Evolutionary conservation across 1,140 invertebrate genomes (phyloP).

Genomic region (Akabosia matsudoensis): DNA sequence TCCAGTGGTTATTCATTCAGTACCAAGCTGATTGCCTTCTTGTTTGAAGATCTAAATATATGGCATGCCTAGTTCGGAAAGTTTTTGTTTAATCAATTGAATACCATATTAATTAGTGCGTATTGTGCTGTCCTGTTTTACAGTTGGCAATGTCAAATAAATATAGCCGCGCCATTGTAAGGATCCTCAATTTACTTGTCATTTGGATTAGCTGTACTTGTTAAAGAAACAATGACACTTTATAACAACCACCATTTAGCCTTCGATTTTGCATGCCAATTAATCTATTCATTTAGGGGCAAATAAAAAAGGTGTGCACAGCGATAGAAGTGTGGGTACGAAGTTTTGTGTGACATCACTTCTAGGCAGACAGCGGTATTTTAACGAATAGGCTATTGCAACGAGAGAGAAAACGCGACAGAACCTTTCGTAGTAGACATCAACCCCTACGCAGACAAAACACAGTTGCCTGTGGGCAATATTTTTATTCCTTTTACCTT

Average conservation of each 20-base stretch:
- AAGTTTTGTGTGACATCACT: constrained; percentile 3
- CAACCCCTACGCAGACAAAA: background rate
- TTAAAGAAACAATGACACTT: background rate
- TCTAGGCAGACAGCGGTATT: background rate
- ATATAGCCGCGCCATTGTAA: background rate
- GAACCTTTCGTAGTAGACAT: background rate
- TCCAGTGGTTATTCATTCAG: background rate
- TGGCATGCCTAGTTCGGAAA: background rate
- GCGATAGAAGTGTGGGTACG: background rate
- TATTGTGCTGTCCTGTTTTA: background rate
- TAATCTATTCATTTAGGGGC: constrained; percentile 14
- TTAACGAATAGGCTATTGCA: no score
- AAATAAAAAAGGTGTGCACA: constrained; percentile 2
- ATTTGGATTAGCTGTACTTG: no score
- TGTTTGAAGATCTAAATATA: no score
- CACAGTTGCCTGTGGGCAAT: background rate
- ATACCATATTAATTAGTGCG: constrained; percentile 4
- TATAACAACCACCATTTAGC: background rate
- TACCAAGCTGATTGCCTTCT: no score
- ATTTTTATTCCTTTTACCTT: background rate
- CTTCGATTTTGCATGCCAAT: background rate
- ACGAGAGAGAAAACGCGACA: background rate
- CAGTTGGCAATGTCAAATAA: background rate
- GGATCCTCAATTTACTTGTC: background rate
- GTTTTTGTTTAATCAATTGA: background rate